Percentiles rank a stretch among this genome's conserved stretches.
Evolutionary conservation across 2,113 vertebrate species (phyloP).

Genomic region (Anseranas semipalmata): DNA sequence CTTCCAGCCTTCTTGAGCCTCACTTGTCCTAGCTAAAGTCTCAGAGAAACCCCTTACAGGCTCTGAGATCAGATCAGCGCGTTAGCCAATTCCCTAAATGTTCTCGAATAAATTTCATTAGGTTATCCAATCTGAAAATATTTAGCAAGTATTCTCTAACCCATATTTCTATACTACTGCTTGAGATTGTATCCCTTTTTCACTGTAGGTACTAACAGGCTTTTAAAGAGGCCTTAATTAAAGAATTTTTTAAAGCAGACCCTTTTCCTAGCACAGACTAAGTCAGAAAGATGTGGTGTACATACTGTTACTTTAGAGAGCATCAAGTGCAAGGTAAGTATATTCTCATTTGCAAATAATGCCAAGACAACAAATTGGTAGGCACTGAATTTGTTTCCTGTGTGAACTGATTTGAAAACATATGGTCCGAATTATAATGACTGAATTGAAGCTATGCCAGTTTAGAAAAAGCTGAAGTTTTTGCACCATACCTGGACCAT

Average conservation of each 20-base stretch:
- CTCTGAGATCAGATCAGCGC: neutral
- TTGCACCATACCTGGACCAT: neutral
- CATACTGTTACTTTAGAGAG: neutral
- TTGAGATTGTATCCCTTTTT: neutral
- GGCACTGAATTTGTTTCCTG: neutral
- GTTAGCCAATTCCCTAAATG: neutral
- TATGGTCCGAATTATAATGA: neutral
- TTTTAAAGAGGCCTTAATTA: neutral
- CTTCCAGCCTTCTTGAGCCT: neutral
- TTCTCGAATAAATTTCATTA: neutral
- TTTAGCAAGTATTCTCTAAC: neutral
- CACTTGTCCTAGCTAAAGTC: neutral
- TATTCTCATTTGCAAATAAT: neutral
- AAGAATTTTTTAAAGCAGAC: neutral
- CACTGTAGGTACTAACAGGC: neutral
- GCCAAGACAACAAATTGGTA: neutral
- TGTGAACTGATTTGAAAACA: neutral
- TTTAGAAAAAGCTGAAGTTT: neutral
- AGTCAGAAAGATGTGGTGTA: neutral
- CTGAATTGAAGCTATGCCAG: neutral
- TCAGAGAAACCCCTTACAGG: neutral
- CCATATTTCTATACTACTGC: neutral
- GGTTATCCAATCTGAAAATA: neutral
- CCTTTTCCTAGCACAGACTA: neutral
- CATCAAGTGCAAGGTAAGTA: neutral